These are phyloP conservation scores for Gobio occitaniae DNA, from an alignment of 2,797 vertebrate genomes.

Conservation along the genomic window DNA sequence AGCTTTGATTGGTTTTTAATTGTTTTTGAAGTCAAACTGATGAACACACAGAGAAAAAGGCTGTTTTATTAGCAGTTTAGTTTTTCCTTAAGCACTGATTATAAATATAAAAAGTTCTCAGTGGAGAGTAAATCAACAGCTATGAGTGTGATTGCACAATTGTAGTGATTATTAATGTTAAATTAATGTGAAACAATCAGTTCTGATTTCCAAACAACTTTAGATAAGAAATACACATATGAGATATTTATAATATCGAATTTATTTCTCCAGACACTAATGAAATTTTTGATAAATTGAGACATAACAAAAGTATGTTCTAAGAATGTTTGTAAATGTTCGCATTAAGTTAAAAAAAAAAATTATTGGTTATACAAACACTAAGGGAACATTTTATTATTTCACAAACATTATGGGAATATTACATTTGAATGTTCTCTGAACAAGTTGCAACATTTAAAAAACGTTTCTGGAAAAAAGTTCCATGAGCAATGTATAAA, in stretches of 20 bases:
- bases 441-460: not conserved
- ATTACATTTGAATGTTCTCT: not conserved
- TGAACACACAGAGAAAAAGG: conserved; percentile 53
- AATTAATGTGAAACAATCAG: not conserved
- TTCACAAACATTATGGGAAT: not conserved
- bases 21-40: conserved; percentile 50
- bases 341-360: not conserved
- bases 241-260: not conserved
- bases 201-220: not conserved
- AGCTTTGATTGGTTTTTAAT: conserved; percentile 68
- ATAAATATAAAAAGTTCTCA: not conserved
- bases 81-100: not conserved
- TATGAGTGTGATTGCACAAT: not conserved
- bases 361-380: not conserved
- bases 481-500: not conserved
- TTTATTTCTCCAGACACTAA: not conserved
- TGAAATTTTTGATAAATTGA: not conserved
- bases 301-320: not conserved
- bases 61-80: conserved; percentile 1
- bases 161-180: not conserved
- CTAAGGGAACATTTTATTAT: not conserved
- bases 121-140: not conserved
- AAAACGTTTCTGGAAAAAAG: not conserved
- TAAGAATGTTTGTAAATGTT: not conserved
- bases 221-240: not conserved